Evolutionary conservation across 2,113 vertebrate species (phyloP).

Genomic region (Crotalus helleri): DNA sequence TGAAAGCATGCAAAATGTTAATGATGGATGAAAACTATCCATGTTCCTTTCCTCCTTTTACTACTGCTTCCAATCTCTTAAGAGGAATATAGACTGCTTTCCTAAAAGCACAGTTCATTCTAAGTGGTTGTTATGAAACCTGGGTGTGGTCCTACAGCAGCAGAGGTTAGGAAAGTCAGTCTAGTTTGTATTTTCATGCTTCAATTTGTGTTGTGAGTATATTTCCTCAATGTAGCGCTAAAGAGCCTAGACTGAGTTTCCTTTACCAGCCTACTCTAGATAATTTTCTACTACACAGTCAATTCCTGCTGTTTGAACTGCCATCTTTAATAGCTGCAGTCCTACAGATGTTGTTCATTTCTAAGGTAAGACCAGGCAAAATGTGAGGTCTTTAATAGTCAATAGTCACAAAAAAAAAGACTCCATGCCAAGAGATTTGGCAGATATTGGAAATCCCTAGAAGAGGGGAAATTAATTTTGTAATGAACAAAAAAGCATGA

Average conservation of each 20-base stretch:
- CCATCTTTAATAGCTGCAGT: not conserved
- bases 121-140: not conserved
- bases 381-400: not conserved
- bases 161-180: not conserved
- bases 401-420: not conserved
- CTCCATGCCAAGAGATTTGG: not conserved
- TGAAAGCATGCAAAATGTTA: not conserved
- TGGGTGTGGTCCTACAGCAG: not conserved
- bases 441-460: not conserved
- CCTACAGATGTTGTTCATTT: not conserved
- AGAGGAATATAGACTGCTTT: not conserved
- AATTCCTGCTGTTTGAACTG: not conserved
- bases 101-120: not conserved
- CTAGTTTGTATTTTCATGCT: not conserved
- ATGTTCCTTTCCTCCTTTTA: not conserved
- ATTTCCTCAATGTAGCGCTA: not conserved
- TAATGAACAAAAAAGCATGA: not conserved
- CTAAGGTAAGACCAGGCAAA: not conserved
- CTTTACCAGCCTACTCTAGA: not conserved
- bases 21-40: not conserved
- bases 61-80: not conserved
- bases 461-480: not conserved
- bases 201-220: not conserved
- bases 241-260: not conserved
- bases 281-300: not conserved